Evolutionary conservation across 1,140 invertebrate species (phyloP).

Genomic region (Papilio dardanus): DNA sequence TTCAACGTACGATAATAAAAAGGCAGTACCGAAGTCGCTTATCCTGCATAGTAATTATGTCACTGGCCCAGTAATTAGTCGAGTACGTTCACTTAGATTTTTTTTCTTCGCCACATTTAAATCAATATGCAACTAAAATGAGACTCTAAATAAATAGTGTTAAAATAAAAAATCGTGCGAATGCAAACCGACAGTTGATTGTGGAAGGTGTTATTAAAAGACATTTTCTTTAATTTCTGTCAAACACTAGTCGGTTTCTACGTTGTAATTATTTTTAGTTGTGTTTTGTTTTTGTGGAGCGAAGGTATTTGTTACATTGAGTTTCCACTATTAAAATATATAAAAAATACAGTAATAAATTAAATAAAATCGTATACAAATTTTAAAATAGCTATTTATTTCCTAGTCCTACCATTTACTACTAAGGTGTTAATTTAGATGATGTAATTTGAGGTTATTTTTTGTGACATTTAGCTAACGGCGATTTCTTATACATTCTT

Average conservation of each 20-base stretch:
- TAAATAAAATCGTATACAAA: too few species aligned
- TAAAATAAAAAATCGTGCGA: conserved; percentile 39
- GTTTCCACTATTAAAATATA: background rate
- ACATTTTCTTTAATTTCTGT: conserved; percentile 61
- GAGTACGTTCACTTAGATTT: conserved; percentile 55
- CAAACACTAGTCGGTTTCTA: conserved; percentile 59
- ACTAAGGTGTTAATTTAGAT: too few species aligned
- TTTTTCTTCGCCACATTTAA: conserved; percentile 43
- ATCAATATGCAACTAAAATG: conserved; percentile 48
- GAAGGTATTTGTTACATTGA: background rate
- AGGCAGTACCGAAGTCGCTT: conserved; percentile 47
- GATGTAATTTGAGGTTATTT: too few species aligned
- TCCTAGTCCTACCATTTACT: too few species aligned
- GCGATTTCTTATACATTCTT: too few species aligned
- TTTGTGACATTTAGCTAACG: too few species aligned
- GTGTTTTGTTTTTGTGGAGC: conserved; percentile 32
- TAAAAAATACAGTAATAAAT: too few species aligned
- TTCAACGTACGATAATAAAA: conserved; percentile 46
- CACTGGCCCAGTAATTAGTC: conserved; percentile 65
- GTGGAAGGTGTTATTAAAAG: conserved; percentile 62
- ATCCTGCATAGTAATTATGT: conserved; percentile 66
- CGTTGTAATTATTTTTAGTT: conserved; percentile 53
- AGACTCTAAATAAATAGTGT: conserved; percentile 47
- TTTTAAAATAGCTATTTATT: too few species aligned
- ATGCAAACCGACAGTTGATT: conserved; percentile 44